Base-by-base conservation (phyloP, 2,113 vertebrate species). In the Dasypus novemcinctus region DNA sequence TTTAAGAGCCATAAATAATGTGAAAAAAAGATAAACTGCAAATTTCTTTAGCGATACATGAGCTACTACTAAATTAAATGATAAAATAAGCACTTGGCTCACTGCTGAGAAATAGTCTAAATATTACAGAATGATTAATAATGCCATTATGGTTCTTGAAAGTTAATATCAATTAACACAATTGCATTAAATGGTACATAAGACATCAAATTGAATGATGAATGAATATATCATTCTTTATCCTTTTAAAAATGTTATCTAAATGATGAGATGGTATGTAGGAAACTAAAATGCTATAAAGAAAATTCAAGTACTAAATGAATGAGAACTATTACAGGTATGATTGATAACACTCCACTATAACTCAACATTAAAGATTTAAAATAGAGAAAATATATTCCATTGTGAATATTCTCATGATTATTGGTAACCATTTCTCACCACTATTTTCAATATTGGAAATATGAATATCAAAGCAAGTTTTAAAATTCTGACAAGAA, bases 21-120 rank as follows among this genome's bases (percentile, higher is more conserved):
- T 96, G 96, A 97, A 98, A 97, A 98, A 98, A 98, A 96, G 93
- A 97, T 97, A 97, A 98, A 97, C 95, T 90, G 61, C n/a, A 97
- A 94, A 97, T 98, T 98, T 98, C 97, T 98, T 98, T 96, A 59
- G 95, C 96, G 97, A 97, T 75, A 87, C 2, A 90, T 63, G 95
- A 97, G 98, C 95, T 98, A 97, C 95, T 98, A 97, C 75, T 89
- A 93, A 88, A n/a, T 78, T 91, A 92, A 80, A 93, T 93, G 89
- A 75, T 90, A 97, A 97, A 97, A 95, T 57, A 1, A 90, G 1
- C 43, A 94, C n/a, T 75, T 36, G 83, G 57, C 88, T 64, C 92
- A 94, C 95, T 90, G 75, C 90, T 83, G 84, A 97, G 25, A 98
- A 96, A 90, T 83, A 98, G 94, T 66, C 91, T 97, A 96, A 97